Percentiles rank a stretch among this genome's conserved stretches.
Evolutionary conservation across 2,888 invertebrate species (phyloP).

Genomic region (Diachrysia chrysitis): DNA sequence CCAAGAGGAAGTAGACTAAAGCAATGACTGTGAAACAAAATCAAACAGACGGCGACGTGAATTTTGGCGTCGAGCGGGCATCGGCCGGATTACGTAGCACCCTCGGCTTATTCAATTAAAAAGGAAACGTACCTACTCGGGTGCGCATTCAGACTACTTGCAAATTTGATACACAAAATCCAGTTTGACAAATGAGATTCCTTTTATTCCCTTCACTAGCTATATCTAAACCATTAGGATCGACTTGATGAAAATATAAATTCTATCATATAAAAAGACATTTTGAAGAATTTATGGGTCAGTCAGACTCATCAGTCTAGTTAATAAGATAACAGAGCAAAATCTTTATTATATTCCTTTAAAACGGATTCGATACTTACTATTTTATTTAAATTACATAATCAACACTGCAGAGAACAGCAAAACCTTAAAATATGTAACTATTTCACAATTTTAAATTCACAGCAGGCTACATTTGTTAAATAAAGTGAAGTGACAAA

Average conservation of each 20-base stretch:
- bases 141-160: slow-evolving; percentile 71
- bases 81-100: slow-evolving; percentile 77
- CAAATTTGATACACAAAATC: slow-evolving; percentile 70
- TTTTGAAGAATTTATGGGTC: neutral
- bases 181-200: slow-evolving; percentile 74
- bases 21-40: slow-evolving; percentile 71
- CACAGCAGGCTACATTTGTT: slow-evolving; percentile 43
- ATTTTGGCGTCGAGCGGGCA: slow-evolving; percentile 72
- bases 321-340: neutral
- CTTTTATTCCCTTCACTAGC: slow-evolving; percentile 39
- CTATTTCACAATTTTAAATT: slow-evolving; percentile 42
- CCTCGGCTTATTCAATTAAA: slow-evolving; percentile 83
- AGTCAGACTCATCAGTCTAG: neutral
- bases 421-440: slow-evolving; percentile 20
- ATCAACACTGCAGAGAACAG: slow-evolving; percentile 17
- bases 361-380: neutral
- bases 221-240: slow-evolving; percentile 21
- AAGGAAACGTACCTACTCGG: slow-evolving; percentile 71
- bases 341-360: neutral
- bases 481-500: slow-evolving; percentile 46
- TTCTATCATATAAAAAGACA: too few species aligned
- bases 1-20: slow-evolving; percentile 66
- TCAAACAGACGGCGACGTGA: slow-evolving; percentile 72
- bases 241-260: slow-evolving; percentile 12
- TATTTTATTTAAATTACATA: slow-evolving; percentile 3